phyloP scores from a whole-genome alignment of 2,888 invertebrate genomes.

The Plebejus melissa region DNA sequence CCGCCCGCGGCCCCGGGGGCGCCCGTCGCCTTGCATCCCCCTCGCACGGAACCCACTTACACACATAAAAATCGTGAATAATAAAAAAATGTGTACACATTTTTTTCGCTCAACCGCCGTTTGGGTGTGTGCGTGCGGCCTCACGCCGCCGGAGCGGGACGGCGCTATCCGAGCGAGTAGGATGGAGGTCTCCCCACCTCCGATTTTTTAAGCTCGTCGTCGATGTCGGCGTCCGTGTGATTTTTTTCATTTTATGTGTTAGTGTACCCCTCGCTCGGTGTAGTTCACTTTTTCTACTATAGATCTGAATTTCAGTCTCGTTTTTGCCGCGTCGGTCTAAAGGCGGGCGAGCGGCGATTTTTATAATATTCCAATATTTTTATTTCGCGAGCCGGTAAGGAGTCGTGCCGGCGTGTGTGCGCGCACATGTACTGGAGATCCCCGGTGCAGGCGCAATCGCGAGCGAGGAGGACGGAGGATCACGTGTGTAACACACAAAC shows the following conservation, averaged over 20 bases:
- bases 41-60: slow-evolving; percentile 75
- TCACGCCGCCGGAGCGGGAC: slow-evolving; percentile 66
- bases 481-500: slow-evolving; percentile 70
- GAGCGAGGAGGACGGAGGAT: slow-evolving; percentile 62
- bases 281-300: slow-evolving; percentile 80
- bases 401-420: slow-evolving; percentile 58
- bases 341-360: slow-evolving; percentile 74
- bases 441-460: slow-evolving; percentile 64
- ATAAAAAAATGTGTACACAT: slow-evolving; percentile 80
- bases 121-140: slow-evolving; percentile 67
- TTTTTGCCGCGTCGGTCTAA: slow-evolving; percentile 79
- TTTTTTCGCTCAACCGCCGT: slow-evolving; percentile 76
- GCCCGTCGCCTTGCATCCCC: slow-evolving; percentile 50
- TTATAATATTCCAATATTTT: slow-evolving; percentile 72
- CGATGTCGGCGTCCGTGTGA: slow-evolving; percentile 72
- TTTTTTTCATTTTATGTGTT: slow-evolving; percentile 79
- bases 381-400: slow-evolving; percentile 52
- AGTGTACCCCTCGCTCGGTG: slow-evolving; percentile 78
- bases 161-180: slow-evolving; percentile 50
- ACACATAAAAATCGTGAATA: slow-evolving; percentile 79
- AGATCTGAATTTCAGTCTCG: slow-evolving; percentile 80
- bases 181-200: slow-evolving; percentile 62
- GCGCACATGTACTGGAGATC: slow-evolving; percentile 61
- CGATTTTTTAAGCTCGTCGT: slow-evolving; percentile 74
- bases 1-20: slow-evolving; percentile 42